These are phyloP conservation scores for Drosophila pachea DNA, from an alignment of 1,140 invertebrate genomes.

Conservation along the genomic window DNA sequence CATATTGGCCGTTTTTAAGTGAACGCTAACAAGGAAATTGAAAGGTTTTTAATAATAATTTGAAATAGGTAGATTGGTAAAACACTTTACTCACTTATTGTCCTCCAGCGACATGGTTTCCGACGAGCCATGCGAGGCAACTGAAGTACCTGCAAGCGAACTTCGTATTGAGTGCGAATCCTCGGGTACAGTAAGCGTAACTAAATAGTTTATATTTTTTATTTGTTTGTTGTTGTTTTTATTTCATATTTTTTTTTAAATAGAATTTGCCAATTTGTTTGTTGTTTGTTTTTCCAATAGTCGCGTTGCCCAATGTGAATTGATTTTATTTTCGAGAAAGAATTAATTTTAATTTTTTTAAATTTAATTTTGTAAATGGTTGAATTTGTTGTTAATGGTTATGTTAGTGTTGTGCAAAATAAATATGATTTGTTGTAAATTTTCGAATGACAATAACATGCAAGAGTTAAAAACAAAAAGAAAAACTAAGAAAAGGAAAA, in stretches of 20 bases:
- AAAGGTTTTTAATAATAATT: neutral
- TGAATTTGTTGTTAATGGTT: slow-evolving; percentile 41
- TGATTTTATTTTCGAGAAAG: slow-evolving; percentile 3
- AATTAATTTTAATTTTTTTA: slow-evolving; percentile 9
- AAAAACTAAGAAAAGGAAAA: slow-evolving; percentile 12
- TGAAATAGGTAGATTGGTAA: neutral
- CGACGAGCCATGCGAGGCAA: slow-evolving; percentile 77
- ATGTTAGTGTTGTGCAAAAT: slow-evolving; percentile 63
- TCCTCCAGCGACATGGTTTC: slow-evolving; percentile 78
- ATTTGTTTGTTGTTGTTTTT: slow-evolving; percentile 29
- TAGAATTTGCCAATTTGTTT: slow-evolving; percentile 25
- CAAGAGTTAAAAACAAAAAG: slow-evolving; percentile 23
- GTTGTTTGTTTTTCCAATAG: slow-evolving; percentile 38
- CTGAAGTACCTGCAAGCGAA: slow-evolving; percentile 79
- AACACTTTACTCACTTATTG: slow-evolving; percentile 65
- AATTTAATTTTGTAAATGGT: slow-evolving; percentile 64
- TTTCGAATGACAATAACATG: slow-evolving; percentile 23
- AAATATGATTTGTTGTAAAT: slow-evolving; percentile 24
- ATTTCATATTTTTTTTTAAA: slow-evolving; percentile 18
- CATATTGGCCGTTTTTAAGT: slow-evolving; percentile 74
- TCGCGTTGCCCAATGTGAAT: slow-evolving; percentile 48
- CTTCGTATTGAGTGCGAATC: slow-evolving; percentile 78
- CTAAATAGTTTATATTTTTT: slow-evolving; percentile 56
- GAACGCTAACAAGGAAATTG: slow-evolving; percentile 50
- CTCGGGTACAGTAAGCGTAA: slow-evolving; percentile 78